A percentile compares a stretch with the other conserved stretches of the same genome.
Evolutionary conservation across 2,113 vertebrate genomes (phyloP).

Genomic region (Setophaga petechia): DNA sequence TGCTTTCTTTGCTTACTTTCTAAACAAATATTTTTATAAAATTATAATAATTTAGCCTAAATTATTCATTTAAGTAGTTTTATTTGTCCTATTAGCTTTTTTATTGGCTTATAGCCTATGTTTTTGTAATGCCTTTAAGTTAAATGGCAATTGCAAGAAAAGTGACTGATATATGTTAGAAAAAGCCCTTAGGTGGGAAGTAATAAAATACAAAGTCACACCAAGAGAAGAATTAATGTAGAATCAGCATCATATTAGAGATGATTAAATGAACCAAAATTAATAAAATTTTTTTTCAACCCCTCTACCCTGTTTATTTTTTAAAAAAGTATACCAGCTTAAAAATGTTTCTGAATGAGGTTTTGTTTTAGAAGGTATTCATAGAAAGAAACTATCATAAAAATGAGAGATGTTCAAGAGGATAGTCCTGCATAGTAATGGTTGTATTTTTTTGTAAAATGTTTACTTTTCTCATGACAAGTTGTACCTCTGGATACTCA

Average conservation of each 20-base stretch:
- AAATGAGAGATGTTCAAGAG: not conserved
- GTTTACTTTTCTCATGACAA: not conserved
- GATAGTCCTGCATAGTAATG: not conserved
- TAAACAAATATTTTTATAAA: not conserved
- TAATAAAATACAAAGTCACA: not conserved
- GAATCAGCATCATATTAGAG: not conserved
- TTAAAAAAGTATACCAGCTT: not conserved
- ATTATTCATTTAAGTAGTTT: not conserved
- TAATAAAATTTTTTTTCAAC: not conserved
- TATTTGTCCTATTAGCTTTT: not conserved
- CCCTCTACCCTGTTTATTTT: accelerated
- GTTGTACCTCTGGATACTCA: not conserved
- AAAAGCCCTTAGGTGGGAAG: not conserved
- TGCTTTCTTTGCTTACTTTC: not conserved
- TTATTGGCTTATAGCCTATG: not conserved
- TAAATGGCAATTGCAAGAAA: not conserved
- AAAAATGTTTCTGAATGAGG: not conserved
- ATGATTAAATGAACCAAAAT: not conserved
- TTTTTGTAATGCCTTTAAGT: not conserved
- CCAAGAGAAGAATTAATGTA: not conserved
- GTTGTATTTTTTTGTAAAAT: not conserved
- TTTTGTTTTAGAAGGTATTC: not conserved
- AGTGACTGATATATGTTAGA: not conserved
- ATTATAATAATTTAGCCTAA: not conserved
- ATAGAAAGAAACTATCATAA: not conserved